Evolutionary conservation across 2,113 vertebrate genomes (phyloP), one percentile per base, ranked within the genome.

Genomic region (Neoarius graeffei): DNA sequence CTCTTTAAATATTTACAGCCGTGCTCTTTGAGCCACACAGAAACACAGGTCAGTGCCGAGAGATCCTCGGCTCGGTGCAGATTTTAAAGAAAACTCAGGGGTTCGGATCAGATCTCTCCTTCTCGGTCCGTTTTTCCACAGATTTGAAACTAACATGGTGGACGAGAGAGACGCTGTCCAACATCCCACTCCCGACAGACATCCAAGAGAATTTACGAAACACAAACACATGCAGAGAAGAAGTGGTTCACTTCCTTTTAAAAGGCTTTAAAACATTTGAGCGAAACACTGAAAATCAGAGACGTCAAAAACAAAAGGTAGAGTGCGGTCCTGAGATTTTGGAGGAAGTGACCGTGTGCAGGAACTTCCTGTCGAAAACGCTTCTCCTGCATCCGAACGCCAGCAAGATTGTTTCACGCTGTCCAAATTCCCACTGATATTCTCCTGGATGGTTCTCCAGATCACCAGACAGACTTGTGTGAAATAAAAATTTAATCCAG

Each of bases 1-100:
- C 82, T 71, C 69, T 90, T 59, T 74, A 90, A 90, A 90, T 90
- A 89, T 87, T 89, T 89, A 85, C 88, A 91, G 85, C 69, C 50
- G 64, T 59, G 30, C 82, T 82, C 71, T 87, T 67, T 69, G 30
- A 89, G 82, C 52, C 48, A 73, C 35, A 9, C 7, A 42, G 62
- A 85, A 73, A 86, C 4, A 71, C 57, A 35, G 59, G 83, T 79
- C 81, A 84, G 86, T 62, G 66, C 23, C 23, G 20, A 76, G 20
- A 76, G 15, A 74, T 42, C 19, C 69, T 1, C 35, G n/a, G 4
- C 66, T 67, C 11, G 13, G 19, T 3, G 30, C 35, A 73, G 69
- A 73, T 35, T 73, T 42, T 73, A 73, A 73, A 42, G 35, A 48
- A 20, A 35, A 6, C 67, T 71, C 67, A 3, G 67, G 30, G 67